Conservation (phyloP, 1,140 invertebrate species). For the Drosophila murphyi region DNA sequence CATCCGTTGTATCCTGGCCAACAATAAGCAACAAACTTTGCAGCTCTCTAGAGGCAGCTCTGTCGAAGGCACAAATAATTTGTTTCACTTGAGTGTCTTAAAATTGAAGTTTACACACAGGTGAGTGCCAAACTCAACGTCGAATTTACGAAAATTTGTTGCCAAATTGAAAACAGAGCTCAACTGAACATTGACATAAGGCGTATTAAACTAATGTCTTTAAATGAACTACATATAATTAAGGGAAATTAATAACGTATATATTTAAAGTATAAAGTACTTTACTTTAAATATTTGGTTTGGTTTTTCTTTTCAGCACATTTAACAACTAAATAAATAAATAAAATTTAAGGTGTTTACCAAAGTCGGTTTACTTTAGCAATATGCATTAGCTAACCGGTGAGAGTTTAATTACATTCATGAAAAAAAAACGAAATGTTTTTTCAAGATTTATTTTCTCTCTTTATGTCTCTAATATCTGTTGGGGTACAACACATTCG, state of each 20-base stretch:
- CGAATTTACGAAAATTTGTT: neutral
- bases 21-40: neutral
- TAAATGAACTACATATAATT: neutral
- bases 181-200: no score
- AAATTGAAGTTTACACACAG: constrained; percentile 8
- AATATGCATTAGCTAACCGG: no score
- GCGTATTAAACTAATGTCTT: no score
- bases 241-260: neutral
- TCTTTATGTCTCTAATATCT: no score
- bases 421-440: no score
- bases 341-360: no score
- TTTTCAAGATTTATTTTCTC: no score
- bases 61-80: constrained; percentile 8
- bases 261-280: neutral
- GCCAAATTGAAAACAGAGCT: neutral
- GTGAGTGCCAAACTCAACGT: neutral
- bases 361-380: no score
- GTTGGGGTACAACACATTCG: no score
- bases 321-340: no score
- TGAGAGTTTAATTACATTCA: no score
- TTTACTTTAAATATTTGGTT: neutral
- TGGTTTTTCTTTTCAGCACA: neutral
- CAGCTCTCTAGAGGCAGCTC: constrained; percentile 2
- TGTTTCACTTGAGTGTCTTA: neutral
- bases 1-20: neutral